phyloP scores from a whole-genome alignment of 2,113 vertebrate genomes.

The Orycteropus afer region DNA sequence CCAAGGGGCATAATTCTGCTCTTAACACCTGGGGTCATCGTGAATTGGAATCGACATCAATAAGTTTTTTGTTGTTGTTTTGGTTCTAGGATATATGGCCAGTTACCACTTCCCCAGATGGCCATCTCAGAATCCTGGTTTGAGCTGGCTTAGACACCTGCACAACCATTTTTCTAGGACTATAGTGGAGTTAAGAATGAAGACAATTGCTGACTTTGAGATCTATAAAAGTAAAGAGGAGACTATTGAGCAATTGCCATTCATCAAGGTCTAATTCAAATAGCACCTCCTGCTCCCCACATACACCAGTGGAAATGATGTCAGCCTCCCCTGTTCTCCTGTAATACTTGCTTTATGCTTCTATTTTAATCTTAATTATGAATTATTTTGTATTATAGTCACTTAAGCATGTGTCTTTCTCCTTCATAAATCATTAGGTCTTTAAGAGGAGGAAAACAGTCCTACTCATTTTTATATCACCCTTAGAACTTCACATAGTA shows the following conservation, averaged over 20 bases:
- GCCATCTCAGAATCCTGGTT: neutral
- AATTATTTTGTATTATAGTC: neutral
- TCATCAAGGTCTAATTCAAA: neutral
- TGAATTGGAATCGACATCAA: neutral
- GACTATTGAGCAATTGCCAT: neutral
- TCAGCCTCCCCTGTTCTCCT: neutral
- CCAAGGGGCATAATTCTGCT: neutral
- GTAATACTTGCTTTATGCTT: neutral
- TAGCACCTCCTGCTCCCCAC: neutral
- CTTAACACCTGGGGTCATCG: neutral
- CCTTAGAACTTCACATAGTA: neutral
- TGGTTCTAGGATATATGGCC: neutral
- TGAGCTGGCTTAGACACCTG: neutral
- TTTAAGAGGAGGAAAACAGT: constrained; percentile 29
- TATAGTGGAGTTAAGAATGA: neutral
- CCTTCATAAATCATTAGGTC: constrained; percentile 31
- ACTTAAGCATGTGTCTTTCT: constrained; percentile 30
- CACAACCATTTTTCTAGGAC: neutral
- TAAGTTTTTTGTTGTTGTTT: neutral
- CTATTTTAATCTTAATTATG: neutral
- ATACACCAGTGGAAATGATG: neutral
- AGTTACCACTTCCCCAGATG: neutral
- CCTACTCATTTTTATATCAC: neutral
- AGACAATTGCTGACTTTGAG: neutral
- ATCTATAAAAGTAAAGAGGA: neutral